phyloP scores from a whole-genome alignment of 2,888 invertebrate genomes.

The Perizoma flavofasciatum region DNA sequence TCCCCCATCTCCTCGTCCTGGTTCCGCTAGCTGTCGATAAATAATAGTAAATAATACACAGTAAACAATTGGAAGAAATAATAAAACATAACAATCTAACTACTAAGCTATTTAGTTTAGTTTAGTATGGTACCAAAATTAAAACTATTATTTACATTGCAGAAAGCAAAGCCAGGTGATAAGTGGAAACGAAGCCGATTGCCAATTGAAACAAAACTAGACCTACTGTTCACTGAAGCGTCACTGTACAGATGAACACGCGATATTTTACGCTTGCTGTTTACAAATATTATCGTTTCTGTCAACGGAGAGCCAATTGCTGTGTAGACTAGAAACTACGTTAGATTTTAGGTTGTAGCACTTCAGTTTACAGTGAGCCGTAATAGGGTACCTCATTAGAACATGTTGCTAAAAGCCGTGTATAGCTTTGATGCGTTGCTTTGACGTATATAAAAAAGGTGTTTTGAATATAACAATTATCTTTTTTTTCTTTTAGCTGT shows the following conservation, averaged over 20 bases:
- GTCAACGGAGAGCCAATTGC: neutral
- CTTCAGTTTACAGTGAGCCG: conserved; percentile 14
- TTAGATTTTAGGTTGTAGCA: neutral
- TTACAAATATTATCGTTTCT: neutral
- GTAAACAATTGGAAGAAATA: too few relatives aligned
- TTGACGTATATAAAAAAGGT: too few relatives aligned
- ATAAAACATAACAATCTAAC: too few relatives aligned
- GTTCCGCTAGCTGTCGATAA: conserved; percentile 7
- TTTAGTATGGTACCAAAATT: too few relatives aligned
- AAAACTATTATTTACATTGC: conserved; percentile 35
- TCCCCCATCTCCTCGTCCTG: conserved; percentile 13
- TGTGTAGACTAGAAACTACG: neutral
- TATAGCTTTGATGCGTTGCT: too few relatives aligned
- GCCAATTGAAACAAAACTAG: conserved; percentile 32
- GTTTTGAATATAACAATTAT: too few relatives aligned
- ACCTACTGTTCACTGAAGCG: conserved; percentile 12
- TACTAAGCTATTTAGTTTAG: too few relatives aligned
- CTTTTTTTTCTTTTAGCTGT: too few relatives aligned
- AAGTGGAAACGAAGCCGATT: conserved; percentile 29
- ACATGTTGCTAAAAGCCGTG: neutral
- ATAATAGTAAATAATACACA: neutral
- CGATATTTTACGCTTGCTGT: neutral
- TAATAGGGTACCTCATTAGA: conserved; percentile 3
- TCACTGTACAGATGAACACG: neutral
- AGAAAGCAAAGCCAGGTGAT: conserved; percentile 39